Conservation (phyloP, 2,113 vertebrate genomes). For the Mixornis gularis region DNA sequence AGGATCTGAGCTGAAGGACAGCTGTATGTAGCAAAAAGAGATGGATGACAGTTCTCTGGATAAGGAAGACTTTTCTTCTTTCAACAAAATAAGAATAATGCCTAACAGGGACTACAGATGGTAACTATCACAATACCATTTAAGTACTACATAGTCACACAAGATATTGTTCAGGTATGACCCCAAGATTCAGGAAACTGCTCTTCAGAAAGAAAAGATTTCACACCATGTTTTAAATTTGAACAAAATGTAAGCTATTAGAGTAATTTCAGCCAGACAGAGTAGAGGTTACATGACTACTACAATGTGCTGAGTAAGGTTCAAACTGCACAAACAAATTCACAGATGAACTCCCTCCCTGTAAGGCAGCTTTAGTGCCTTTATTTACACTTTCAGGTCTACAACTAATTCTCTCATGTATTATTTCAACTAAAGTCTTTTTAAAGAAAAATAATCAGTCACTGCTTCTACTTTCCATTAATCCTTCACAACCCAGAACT, state of each 20-base stretch:
- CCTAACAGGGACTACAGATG: not conserved
- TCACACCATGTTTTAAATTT: not conserved
- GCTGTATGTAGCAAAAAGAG: not conserved
- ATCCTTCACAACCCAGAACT: not conserved
- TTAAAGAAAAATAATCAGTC: not conserved
- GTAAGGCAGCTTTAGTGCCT: not conserved
- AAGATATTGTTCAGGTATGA: not conserved
- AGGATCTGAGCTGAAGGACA: not conserved
- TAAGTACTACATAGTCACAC: not conserved
- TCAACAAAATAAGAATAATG: not conserved
- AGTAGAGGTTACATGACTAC: not conserved
- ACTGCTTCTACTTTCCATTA: not conserved
- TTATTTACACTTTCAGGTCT: not conserved
- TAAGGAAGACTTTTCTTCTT: not conserved
- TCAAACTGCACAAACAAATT: not conserved
- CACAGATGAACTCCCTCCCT: not conserved
- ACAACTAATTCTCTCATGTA: not conserved
- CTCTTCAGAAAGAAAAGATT: not conserved
- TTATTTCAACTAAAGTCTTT: not conserved
- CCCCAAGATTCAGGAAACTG: not conserved
- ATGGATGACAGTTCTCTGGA: not conserved
- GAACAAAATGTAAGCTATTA: not conserved
- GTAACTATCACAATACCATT: fast-evolving
- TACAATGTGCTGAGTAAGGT: not conserved
- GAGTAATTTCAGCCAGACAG: not conserved